A percentile compares a stretch with the other conserved stretches of the same genome.
phyloP scores from a whole-genome alignment of 92 coral and sea anemone genomes.

The Phenganax subtilis region DNA sequence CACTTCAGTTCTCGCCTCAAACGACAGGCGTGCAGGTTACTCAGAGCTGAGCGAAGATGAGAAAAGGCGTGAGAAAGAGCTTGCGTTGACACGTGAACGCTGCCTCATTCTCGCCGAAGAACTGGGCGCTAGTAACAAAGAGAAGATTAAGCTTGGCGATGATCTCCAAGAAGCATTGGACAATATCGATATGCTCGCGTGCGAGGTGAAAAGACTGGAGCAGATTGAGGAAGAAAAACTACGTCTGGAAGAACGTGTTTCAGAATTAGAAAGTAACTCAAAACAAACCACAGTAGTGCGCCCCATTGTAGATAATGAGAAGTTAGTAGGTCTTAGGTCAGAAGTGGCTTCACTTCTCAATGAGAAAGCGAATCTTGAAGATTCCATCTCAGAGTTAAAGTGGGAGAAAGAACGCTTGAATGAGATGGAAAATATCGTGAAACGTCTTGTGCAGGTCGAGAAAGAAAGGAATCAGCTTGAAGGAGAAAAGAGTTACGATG shows the following conservation, averaged over 20 bases:
- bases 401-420: conserved; percentile 66
- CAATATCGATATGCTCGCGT: conserved; percentile 31
- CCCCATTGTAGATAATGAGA: neutral
- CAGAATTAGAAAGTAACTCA: conserved; percentile 63
- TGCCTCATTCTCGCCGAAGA: conserved; percentile 72
- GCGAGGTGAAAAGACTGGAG: conserved; percentile 24
- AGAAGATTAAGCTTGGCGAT: conserved; percentile 63
- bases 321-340: conserved; percentile 33
- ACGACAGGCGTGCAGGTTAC: conserved; percentile 40
- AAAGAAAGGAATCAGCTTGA: conserved; percentile 49
- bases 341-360: conserved; percentile 55
- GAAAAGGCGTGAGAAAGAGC: conserved; percentile 66
- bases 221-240: conserved; percentile 22
- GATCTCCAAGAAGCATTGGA: conserved; percentile 70
- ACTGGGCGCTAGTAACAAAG: conserved; percentile 59
- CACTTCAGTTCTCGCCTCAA: conserved; percentile 64
- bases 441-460: conserved; percentile 67
- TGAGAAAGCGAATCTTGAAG: conserved; percentile 64
- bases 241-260: conserved; percentile 22
- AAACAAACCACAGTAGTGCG: conserved; percentile 8
- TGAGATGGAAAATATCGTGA: conserved; percentile 63
- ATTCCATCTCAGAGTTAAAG: conserved; percentile 54
- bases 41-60: conserved; percentile 47
- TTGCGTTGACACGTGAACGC: conserved; percentile 68
- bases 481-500: neutral